Conservation (phyloP, 1,140 invertebrate genomes). For the Megathymus violae region DNA sequence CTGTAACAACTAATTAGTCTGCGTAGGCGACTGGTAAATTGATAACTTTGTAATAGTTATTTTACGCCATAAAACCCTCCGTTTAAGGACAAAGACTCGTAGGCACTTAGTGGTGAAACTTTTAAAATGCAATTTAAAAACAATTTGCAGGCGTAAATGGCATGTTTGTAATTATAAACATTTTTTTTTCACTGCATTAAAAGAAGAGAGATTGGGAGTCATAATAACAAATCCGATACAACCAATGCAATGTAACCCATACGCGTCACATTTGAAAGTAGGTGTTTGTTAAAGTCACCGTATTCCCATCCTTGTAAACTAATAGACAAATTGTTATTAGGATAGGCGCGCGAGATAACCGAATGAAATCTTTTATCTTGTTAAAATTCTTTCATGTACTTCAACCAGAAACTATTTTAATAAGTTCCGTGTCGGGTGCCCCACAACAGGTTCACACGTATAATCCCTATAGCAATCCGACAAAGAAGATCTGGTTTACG, state of each 20-base stretch:
- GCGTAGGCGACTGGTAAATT: conserved; percentile 54
- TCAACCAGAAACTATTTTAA: conserved; percentile 54
- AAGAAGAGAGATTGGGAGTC: too few relatives aligned
- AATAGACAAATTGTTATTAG: conserved; percentile 33
- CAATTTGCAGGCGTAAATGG: conserved; percentile 27
- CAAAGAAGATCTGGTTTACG: conserved; percentile 65
- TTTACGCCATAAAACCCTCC: conserved; percentile 24
- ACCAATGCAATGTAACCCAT: neutral
- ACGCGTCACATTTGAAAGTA: conserved; percentile 3
- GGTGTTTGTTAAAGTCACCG: neutral
- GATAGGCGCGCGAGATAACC: conserved; percentile 16
- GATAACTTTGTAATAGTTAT: conserved; percentile 38
- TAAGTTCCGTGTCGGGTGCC: conserved; percentile 52
- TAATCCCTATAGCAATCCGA: conserved; percentile 67
- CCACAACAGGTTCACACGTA: conserved; percentile 59
- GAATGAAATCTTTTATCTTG: conserved; percentile 35
- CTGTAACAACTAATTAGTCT: conserved; percentile 54
- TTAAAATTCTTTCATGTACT: conserved; percentile 41
- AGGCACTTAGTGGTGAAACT: conserved; percentile 13
- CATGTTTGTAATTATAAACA: conserved; percentile 11
- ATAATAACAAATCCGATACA: too few relatives aligned
- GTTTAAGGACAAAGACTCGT: conserved; percentile 17
- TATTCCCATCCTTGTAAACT: conserved; percentile 9
- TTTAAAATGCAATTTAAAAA: conserved; percentile 44
- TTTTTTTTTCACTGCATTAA: too few relatives aligned